These are phyloP conservation scores for Brachirus orientalis DNA, from an alignment of 2,113 vertebrate species.

Conservation along the genomic window DNA sequence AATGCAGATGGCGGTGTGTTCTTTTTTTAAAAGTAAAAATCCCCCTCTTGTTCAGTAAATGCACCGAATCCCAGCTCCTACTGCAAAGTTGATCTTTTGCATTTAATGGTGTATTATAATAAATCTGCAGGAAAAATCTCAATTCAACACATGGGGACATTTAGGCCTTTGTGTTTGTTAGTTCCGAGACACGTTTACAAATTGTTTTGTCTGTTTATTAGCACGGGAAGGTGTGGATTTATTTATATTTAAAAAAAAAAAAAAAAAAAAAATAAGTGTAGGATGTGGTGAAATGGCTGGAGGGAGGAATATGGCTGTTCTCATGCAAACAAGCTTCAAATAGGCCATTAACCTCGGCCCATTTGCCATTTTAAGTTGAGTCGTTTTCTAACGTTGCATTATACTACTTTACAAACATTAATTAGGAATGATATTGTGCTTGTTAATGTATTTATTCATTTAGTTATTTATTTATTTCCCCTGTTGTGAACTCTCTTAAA, in stretches of 20 bases:
- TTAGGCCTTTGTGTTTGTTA: constrained; percentile 54
- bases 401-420: not conserved
- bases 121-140: constrained; percentile 68
- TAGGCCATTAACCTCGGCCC: constrained; percentile 30
- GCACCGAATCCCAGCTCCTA: constrained; percentile 67
- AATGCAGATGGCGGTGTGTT: constrained; percentile 21
- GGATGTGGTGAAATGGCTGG: constrained; percentile 10
- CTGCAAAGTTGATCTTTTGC: constrained; percentile 72
- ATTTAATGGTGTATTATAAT: constrained; percentile 70
- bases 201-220: constrained; percentile 33
- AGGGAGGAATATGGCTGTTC: constrained; percentile 37
- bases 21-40: constrained; percentile 26
- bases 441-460: not conserved
- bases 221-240: constrained; percentile 31
- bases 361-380: constrained; percentile 24
- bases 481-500: not conserved
- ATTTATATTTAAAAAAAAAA: not conserved
- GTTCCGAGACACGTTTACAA: constrained; percentile 44
- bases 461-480: not conserved
- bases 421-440: not conserved
- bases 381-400: constrained; percentile 6
- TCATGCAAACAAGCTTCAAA: constrained; percentile 30
- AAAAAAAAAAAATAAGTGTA: constrained; percentile 28
- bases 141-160: constrained; percentile 39
- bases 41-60: constrained; percentile 24